phyloP scores from a whole-genome alignment of 2,797 vertebrate genomes.

The Aldrovandia affinis region DNA sequence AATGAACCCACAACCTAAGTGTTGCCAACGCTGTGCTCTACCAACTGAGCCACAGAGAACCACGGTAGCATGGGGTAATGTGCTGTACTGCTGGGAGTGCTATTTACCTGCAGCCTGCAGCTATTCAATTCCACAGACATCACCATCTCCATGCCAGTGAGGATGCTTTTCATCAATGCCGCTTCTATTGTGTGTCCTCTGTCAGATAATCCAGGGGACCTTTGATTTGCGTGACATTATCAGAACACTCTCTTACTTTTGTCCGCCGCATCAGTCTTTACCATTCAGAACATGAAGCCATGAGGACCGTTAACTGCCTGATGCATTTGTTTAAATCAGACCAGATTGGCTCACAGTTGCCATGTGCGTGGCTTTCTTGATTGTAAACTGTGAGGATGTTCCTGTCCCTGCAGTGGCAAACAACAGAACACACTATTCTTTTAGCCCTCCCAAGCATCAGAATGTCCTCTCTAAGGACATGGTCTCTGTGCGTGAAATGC shows the following conservation, averaged over 20 bases:
- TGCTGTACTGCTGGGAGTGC: no score
- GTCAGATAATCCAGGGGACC: background rate
- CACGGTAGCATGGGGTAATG: no score
- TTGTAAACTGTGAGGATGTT: background rate
- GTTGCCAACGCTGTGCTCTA: no score
- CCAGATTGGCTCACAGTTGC: background rate
- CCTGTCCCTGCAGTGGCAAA: background rate
- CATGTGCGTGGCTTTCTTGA: background rate
- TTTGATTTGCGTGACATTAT: constrained; percentile 28
- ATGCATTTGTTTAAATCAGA: background rate
- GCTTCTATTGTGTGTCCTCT: background rate
- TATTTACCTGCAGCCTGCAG: background rate
- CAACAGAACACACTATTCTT: background rate
- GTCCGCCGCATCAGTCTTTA: background rate
- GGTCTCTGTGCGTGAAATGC: no score
- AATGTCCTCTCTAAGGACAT: no score
- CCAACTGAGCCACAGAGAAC: no score
- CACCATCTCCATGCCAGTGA: background rate
- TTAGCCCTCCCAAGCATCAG: no score
- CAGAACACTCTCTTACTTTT: background rate
- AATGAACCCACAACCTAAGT: no score
- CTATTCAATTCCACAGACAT: background rate
- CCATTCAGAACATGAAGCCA: no score
- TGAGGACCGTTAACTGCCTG: no score
- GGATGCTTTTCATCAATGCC: background rate